Evolutionary conservation across 1,140 invertebrate species (phyloP).

Genomic region (Drosophila suzukii): DNA sequence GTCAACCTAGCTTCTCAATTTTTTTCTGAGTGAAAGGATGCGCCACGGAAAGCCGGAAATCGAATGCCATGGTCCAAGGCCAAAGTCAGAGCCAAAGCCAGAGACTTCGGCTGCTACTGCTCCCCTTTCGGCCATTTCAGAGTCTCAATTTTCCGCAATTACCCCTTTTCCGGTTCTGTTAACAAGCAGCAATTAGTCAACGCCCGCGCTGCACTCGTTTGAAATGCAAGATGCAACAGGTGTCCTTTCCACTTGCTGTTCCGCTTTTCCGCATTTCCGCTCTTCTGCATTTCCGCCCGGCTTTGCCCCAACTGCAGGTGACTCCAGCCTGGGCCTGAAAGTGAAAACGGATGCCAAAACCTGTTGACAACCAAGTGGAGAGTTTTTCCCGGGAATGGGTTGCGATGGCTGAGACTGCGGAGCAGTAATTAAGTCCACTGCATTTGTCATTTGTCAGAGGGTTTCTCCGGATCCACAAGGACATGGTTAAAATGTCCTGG

Average conservation of each 20-base stretch:
- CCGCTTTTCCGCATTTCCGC: neutral
- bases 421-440: slow-evolving; percentile 43
- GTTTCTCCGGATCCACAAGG: slow-evolving; percentile 16
- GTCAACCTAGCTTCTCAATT: too few relatives aligned
- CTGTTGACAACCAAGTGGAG: slow-evolving; percentile 27
- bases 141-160: slow-evolving; percentile 41
- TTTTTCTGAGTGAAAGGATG: neutral
- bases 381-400: slow-evolving; percentile 8
- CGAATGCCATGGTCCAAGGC: slow-evolving; percentile 31
- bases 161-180: slow-evolving; percentile 28
- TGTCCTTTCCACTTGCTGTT: slow-evolving; percentile 14
- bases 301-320: neutral
- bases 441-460: slow-evolving; percentile 41
- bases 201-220: slow-evolving; percentile 14
- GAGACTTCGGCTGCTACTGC: neutral
- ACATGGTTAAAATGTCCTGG: slow-evolving; percentile 33
- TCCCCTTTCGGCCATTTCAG: slow-evolving; percentile 1
- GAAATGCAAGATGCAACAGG: slow-evolving; percentile 60
- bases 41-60: slow-evolving; percentile 8
- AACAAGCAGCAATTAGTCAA: slow-evolving; percentile 63
- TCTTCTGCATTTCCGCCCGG: neutral
- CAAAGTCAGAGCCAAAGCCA: slow-evolving; percentile 5
- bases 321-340: slow-evolving; percentile 16
- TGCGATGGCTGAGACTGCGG: slow-evolving; percentile 27
- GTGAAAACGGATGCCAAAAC: slow-evolving; percentile 42